Conservation (phyloP, 2,113 vertebrate species). For the Acinonyx jubatus region DNA sequence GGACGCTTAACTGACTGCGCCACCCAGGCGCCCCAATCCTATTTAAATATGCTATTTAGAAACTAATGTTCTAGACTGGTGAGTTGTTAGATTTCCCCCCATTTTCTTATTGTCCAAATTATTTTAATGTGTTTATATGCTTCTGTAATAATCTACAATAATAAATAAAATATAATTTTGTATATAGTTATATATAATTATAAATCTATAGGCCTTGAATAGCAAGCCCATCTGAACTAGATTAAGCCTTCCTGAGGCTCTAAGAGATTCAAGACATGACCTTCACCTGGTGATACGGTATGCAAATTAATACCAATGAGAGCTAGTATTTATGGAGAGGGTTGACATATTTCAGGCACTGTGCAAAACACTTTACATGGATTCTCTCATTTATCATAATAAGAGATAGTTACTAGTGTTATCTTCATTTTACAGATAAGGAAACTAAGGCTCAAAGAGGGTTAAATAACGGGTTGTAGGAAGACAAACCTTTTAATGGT, state of each 20-base stretch:
- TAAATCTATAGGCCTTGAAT: background rate
- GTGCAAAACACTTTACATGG: background rate
- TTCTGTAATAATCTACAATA: background rate
- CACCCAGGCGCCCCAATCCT: background rate
- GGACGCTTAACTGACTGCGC: too few species aligned
- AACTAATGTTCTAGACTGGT: background rate
- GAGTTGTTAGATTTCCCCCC: background rate
- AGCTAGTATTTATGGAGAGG: background rate
- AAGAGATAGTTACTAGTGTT: background rate
- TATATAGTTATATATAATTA: background rate
- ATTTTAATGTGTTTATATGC: background rate
- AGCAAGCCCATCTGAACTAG: background rate
- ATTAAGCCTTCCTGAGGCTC: background rate
- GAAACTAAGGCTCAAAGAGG: background rate
- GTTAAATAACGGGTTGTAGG: background rate
- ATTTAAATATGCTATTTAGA: background rate
- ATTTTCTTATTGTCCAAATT: background rate
- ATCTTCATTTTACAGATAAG: background rate
- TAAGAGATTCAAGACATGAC: background rate
- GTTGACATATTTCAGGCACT: background rate
- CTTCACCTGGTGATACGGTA: background rate
- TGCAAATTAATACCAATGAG: background rate
- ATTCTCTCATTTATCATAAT: background rate
- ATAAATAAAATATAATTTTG: conserved; percentile 7
- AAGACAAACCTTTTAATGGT: background rate